Evolutionary conservation across 2,113 vertebrate species (phyloP).

Genomic region (Pelmatolapia mariae): DNA sequence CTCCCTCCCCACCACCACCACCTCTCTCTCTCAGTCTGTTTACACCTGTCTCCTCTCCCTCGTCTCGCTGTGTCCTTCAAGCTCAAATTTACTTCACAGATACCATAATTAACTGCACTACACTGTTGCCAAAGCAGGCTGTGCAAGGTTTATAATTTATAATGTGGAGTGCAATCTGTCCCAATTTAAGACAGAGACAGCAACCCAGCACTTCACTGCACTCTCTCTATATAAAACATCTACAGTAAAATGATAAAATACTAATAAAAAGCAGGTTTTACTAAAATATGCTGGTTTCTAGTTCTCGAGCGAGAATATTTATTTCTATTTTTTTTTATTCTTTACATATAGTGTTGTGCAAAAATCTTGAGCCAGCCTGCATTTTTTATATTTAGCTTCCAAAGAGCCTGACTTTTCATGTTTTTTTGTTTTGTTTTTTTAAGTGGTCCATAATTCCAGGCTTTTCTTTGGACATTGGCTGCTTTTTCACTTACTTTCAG

Average conservation of each 20-base stretch:
- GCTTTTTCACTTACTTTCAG: background rate
- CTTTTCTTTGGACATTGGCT: background rate
- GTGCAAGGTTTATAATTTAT: background rate
- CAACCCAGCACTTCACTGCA: background rate
- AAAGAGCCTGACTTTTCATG: background rate
- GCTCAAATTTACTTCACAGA: background rate
- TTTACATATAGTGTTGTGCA: background rate
- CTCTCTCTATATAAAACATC: accelerated
- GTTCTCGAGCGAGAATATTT: background rate
- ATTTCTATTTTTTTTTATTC: background rate
- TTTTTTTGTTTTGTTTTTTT: background rate
- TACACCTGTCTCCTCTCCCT: background rate
- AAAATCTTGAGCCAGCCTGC: background rate
- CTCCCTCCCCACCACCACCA: background rate
- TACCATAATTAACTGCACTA: background rate
- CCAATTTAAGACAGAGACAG: background rate
- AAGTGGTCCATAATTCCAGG: background rate
- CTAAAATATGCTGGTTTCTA: background rate
- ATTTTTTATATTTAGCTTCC: background rate
- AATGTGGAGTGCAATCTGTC: background rate
- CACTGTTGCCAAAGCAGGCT: background rate
- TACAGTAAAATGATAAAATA: background rate
- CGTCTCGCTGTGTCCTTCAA: background rate
- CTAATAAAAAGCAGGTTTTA: background rate
- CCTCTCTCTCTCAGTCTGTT: background rate